A percentile compares a stretch with the other conserved stretches of the same genome.
Evolutionary conservation across 2,888 invertebrate species (phyloP).

Genomic region (Xylophagus ater): DNA sequence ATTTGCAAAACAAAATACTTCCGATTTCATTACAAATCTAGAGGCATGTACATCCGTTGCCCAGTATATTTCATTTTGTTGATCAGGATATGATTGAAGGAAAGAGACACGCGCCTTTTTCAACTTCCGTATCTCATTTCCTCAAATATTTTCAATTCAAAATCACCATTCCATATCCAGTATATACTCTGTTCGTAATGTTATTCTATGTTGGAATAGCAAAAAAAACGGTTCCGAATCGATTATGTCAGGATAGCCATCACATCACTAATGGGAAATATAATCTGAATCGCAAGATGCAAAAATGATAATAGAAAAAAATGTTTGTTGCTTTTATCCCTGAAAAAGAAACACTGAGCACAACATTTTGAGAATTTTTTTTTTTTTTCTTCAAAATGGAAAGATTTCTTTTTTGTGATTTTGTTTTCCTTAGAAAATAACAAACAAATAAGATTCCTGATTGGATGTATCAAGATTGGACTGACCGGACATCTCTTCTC

Average conservation of each 20-base stretch:
- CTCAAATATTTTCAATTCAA: slow-evolving; percentile 8
- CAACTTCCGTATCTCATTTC: slow-evolving; percentile 13
- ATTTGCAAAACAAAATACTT: slow-evolving; percentile 14
- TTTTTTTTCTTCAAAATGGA: slow-evolving; percentile 3
- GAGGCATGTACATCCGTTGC: slow-evolving; percentile 1
- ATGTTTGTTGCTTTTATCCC: slow-evolving; percentile 4
- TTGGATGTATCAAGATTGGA: slow-evolving; percentile 12
- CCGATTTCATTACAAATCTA: slow-evolving; percentile 7
- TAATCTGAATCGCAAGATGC: too few species aligned
- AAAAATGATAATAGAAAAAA: slow-evolving; percentile 12
- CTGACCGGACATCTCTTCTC: too few species aligned
- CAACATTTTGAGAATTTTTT: slow-evolving; percentile 6
- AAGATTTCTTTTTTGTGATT: neutral
- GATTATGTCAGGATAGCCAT: too few species aligned
- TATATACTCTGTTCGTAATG: too few species aligned
- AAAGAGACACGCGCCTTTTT: slow-evolving; percentile 10
- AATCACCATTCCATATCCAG: too few species aligned
- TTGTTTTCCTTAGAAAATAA: slow-evolving; percentile 13
- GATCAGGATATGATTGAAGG: neutral
- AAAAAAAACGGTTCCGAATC: too few species aligned
- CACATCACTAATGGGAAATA: too few species aligned
- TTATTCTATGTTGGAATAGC: too few species aligned
- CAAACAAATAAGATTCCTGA: slow-evolving; percentile 14
- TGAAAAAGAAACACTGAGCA: too few species aligned
- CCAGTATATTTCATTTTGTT: neutral